Percentiles rank a stretch among this genome's conserved stretches.
phyloP scores from a whole-genome alignment of 2,888 invertebrate species.

The Melipona beecheii region DNA sequence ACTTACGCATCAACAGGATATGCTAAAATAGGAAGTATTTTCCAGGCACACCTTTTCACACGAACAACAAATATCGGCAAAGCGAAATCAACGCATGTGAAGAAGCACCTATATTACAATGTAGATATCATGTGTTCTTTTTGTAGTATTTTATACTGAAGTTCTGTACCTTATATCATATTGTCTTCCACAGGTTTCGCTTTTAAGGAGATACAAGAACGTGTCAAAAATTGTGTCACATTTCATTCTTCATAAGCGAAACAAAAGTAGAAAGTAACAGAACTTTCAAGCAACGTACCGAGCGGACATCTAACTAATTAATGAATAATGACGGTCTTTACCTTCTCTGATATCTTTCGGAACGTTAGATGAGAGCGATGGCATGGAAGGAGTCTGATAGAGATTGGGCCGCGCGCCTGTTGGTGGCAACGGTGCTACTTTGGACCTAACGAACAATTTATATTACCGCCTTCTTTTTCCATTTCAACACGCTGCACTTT shows the following conservation, averaged over 20 bases:
- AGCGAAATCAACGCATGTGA: conserved; percentile 61
- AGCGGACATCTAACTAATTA: conserved; percentile 52
- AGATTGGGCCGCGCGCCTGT: conserved; percentile 78
- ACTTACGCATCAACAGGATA: background rate
- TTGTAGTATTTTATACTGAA: conserved; percentile 63
- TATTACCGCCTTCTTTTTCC: background rate
- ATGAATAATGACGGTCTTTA: conserved; percentile 59
- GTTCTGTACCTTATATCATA: conserved; percentile 82
- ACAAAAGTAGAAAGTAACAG: conserved; percentile 56
- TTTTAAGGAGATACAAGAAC: conserved; percentile 77
- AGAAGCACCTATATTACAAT: conserved; percentile 63
- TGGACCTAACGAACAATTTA: conserved; percentile 75
- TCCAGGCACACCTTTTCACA: conserved; percentile 42
- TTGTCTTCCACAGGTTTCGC: conserved; percentile 81
- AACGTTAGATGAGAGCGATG: conserved; percentile 78
- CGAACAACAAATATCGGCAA: conserved; percentile 36
- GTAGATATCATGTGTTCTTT: conserved; percentile 53
- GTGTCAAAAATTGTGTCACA: conserved; percentile 69
- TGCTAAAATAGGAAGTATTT: conserved; percentile 44
- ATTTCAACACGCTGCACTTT: background rate
- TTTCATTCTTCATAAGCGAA: conserved; percentile 58
- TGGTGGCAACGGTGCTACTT: conserved; percentile 79
- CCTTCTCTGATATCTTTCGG: conserved; percentile 82
- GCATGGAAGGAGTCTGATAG: conserved; percentile 81
- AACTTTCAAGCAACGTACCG: conserved; percentile 63